Base-by-base conservation (phyloP, 2,888 invertebrate species). In the Seladonia tumulorum region DNA sequence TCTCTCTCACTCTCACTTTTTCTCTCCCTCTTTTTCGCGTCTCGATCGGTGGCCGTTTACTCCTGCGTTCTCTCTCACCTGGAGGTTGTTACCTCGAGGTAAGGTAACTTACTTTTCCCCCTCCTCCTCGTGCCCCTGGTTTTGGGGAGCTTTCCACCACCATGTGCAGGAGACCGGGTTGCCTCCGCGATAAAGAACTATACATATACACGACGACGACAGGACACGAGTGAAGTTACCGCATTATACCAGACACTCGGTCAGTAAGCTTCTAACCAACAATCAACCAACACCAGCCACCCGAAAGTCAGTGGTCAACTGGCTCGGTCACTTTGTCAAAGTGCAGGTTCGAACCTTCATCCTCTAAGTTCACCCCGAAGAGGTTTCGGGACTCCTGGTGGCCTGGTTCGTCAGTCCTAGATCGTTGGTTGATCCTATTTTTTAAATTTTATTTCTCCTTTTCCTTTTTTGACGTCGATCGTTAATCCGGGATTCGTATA, bases 121-220 rank as follows among this genome's bases (percentile, higher is more conserved):
- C 29, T n/a, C 79, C 49, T 63, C 68, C 60, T n/a, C 79, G 66
- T 75, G 76, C 78, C 70, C 49, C 86, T 91, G 91, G 91, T 92
- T 93, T 93, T 92, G 90, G 92, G 91, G 92, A 91, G 91, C 92
- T 92, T 91, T 91, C 92, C 92, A 90, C 92, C 92, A 92, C 92
- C 86, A 88, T 81, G 25, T 63, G 66, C 70, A 49, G 75, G 47
- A 53, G 66, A 49, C 75, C 49, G 73, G 29, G 42, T 60, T 42
- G 53, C 81, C 77, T 47, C 77, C 89, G 89, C 91, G 91, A 91
- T 92, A 91, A 93, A 91, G 90, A 92, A 92, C 90, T 90, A 90
- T 89, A 89, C 90, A 81, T 71, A 88, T n/a, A 57, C 57, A 57
- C 86, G 66, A 86, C 85, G 88, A 74, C 82, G 88, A 80, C 87